Evolutionary conservation across 2,888 invertebrate species (phyloP), one percentile per base, ranked within the genome.

Genomic region (Boloria euphrosyne): DNA sequence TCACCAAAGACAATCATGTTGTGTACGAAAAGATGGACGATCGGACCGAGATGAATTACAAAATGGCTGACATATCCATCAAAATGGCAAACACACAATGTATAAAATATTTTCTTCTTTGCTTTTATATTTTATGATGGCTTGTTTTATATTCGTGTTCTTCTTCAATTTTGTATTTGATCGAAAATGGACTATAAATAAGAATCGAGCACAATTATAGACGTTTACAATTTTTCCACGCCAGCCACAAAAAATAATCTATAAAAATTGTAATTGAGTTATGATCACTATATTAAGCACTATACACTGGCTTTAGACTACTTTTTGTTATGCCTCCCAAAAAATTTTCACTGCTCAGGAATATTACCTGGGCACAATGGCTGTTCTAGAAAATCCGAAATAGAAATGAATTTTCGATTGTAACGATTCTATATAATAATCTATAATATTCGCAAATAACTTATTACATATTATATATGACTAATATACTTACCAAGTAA

Each of bases 261-360:
- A 27, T 13, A 46, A 46, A 22, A 18, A 22, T 18, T 22, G 31
- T 31, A 53, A 4, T 2, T 10, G 10, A 55, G 43, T 17, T 6
- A 57, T 5, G n/a, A 57, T 6, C 46, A 57, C 57, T 57, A 57
- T 55, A n/a, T n/a, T n/a, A 57, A 57, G 57, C 57, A 57, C 57
- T 57, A 46, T 13, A 44, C 55, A 55, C 44, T 55, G 55, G n/a
- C 22, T 55, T 55, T 55, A 44, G 44, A 22, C 55, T 55, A 55
- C 55, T 44, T 16, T 57, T 46, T 17, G 14, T 3, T 17, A 22
- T 44, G 46, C 22, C 22, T 46, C 22, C 46, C 46, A 57, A 10
- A 16, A 7, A n/a, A 22, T 44, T 14, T 44, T 55, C 14, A 3
- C 14, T 46, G 55, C 44, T 44, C 55, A 44, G 54, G 43, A 43